Percentiles rank a stretch among this genome's conserved stretches.
These are phyloP conservation scores for Trilocha varians DNA, from an alignment of 2,888 invertebrate species.

Conservation along the genomic window DNA sequence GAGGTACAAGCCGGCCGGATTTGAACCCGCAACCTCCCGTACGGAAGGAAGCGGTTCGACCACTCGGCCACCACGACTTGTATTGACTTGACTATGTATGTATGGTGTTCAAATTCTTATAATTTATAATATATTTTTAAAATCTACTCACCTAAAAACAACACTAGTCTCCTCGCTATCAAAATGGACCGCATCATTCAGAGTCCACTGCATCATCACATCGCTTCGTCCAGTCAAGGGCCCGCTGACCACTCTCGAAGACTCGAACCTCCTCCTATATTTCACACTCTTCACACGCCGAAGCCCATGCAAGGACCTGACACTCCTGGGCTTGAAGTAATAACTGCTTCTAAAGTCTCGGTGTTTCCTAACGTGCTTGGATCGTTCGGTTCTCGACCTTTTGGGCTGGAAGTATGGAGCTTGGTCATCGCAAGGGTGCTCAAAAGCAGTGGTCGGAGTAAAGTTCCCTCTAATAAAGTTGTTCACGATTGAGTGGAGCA, in stretches of 20 bases:
- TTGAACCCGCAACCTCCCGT: too few relatives aligned
- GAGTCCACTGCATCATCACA: slow-evolving; percentile 52
- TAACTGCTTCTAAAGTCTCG: slow-evolving; percentile 32
- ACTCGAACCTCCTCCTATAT: slow-evolving; percentile 39
- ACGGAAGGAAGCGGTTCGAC: too few relatives aligned
- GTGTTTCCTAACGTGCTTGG: slow-evolving; percentile 35
- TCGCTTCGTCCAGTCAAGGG: slow-evolving; percentile 34
- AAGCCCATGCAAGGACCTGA: slow-evolving; percentile 34
- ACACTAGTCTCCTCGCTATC: slow-evolving; percentile 50
- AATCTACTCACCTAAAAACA: slow-evolving; percentile 60
- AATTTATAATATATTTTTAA: slow-evolving; percentile 1
- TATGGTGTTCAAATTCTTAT: neutral
- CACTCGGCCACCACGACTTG: too few relatives aligned
- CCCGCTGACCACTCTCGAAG: slow-evolving; percentile 50
- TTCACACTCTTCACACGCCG: slow-evolving; percentile 31
- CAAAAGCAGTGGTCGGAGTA: slow-evolving; percentile 49
- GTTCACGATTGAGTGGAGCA: slow-evolving; percentile 51
- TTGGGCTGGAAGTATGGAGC: slow-evolving; percentile 55
- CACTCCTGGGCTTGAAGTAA: slow-evolving; percentile 50
- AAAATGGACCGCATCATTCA: slow-evolving; percentile 47
- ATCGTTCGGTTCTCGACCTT: slow-evolving; percentile 34
- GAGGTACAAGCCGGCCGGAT: too few relatives aligned
- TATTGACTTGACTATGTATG: too few relatives aligned
- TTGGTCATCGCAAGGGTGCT: slow-evolving; percentile 47
- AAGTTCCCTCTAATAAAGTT: slow-evolving; percentile 56